Base-by-base conservation (phyloP, 2,113 vertebrate species). In the Cyphomyrus plagiostoma region DNA sequence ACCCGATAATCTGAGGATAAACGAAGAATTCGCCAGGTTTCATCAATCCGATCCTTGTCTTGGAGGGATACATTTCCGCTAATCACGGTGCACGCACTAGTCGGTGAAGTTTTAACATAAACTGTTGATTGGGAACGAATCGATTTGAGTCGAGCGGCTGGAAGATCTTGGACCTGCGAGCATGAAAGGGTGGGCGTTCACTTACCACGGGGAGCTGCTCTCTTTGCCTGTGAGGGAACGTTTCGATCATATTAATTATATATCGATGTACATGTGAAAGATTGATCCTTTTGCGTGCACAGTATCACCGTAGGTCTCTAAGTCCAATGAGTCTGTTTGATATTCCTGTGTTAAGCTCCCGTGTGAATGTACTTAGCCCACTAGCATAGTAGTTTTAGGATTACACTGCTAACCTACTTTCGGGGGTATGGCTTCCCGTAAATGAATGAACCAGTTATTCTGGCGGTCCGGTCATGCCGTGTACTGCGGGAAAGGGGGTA, bases 321-420 rank as follows among this genome's bases (percentile, higher is more conserved):
- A n/a, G 66, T 35, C 66, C 66, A 17, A 74, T 17, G 4, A 66
- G n/a, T 26, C 62, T 66, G 62, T 66, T 26, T 66, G 9, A 10
- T 66, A 11, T 66, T 66, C 62, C n/a, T 11, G 62, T 10, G 2
- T 66, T 66, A 66, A 66, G 30, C 70, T 39, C 1, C 15, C 70
- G 15, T 48, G 15, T 89, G 21, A 49, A 21, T 42, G 19, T 39
- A 50, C 35, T 82, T 53, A 89, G 48, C 88, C 70, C 50, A 83
- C 70, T 89, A 30, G 82, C 70, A 50, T 23, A 53, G 46, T 62
- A 66, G 13, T 62, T 2, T 56, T 45, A 80, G 74, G 89, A 88
- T 90, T 88, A 89, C 62, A 88, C 89, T 84, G 58, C 56, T 90
- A 90, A 90, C 70, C 89, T 88, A 82, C 70, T 88, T 90, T 87